Evolutionary conservation across 2,888 invertebrate species (phyloP).

Genomic region (Uloborus plumipes): DNA sequence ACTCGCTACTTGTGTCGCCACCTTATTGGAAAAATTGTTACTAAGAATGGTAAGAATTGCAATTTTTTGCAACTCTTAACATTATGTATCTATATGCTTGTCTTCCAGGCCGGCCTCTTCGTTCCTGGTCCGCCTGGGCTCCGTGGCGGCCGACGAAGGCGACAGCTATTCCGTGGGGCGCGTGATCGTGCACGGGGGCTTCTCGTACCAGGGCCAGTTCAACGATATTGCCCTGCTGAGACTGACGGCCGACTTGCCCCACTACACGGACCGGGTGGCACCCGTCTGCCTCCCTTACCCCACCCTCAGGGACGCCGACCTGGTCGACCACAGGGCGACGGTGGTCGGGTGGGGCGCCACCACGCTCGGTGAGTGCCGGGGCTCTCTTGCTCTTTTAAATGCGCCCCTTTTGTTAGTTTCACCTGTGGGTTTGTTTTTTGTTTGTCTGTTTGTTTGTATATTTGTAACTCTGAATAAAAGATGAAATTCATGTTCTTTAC

Average conservation of each 20-base stretch:
- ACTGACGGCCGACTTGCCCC: conserved; percentile 20
- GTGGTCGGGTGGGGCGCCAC: conserved; percentile 53
- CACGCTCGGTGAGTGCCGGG: conserved; percentile 28
- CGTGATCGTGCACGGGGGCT: conserved; percentile 42
- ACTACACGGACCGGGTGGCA: conserved; percentile 30
- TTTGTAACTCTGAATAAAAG: no score
- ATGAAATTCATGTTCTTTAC: no score
- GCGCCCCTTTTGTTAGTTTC: no score
- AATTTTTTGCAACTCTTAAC: no score
- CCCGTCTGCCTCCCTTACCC: conserved; percentile 58
- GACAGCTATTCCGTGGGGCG: conserved; percentile 28
- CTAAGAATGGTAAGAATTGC: no score
- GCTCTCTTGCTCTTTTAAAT: no score
- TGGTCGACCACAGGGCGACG: conserved; percentile 44
- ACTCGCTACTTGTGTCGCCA: no score
- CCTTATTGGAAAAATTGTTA: no score
- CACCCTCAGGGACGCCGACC: conserved; percentile 18
- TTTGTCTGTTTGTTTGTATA: no score
- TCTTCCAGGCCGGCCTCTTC: conserved; percentile 45
- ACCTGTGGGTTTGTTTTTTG: no score
- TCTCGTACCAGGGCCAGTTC: conserved; percentile 52
- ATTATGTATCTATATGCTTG: no score
- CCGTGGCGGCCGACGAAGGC: conserved; percentile 15
- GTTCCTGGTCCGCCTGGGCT: conserved; percentile 45
- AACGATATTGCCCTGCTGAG: conserved; percentile 59